These are phyloP conservation scores for Bergia sp. DNA, from an alignment of 92 coral and sea anemone species.

Conservation along the genomic window DNA sequence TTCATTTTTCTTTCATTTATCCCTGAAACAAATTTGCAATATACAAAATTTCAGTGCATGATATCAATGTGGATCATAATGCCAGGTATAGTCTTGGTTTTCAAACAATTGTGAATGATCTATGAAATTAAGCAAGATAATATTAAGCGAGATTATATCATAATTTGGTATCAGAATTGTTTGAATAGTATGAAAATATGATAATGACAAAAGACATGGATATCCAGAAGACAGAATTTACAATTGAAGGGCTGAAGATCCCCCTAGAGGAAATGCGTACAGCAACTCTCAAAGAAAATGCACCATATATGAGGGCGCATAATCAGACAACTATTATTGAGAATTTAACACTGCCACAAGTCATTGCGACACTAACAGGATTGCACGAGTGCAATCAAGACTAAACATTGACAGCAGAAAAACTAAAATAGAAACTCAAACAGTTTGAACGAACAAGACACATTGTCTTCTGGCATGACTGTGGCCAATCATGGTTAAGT, in stretches of 20 bases:
- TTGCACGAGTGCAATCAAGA: slow-evolving; percentile 38
- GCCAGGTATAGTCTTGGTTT: too few relatives aligned
- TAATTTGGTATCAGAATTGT: too few relatives aligned
- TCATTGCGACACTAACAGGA: slow-evolving; percentile 21
- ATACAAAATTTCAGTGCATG: too few relatives aligned
- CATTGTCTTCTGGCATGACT: slow-evolving; percentile 32
- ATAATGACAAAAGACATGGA: too few relatives aligned
- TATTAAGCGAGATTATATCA: too few relatives aligned
- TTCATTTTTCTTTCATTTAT: too few relatives aligned
- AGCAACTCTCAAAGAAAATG: slow-evolving; percentile 36
- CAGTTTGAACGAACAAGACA: slow-evolving; percentile 44
- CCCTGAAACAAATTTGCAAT: too few relatives aligned
- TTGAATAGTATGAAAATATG: too few relatives aligned
- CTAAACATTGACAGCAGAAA: slow-evolving; percentile 10
- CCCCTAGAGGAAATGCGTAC: slow-evolving; percentile 40
- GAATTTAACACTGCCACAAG: slow-evolving; percentile 4
- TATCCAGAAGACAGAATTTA: too few relatives aligned
- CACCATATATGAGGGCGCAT: slow-evolving; percentile 34
- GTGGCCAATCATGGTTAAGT: slow-evolving; percentile 55
- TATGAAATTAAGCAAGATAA: too few relatives aligned
- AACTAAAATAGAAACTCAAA: slow-evolving; percentile 39
- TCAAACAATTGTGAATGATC: too few relatives aligned
- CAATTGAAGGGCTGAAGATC: slow-evolving; percentile 51
- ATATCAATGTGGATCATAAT: too few relatives aligned
- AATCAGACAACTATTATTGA: slow-evolving; percentile 26